Percentiles rank a stretch among this genome's conserved stretches.
Conservation (phyloP, 2,113 vertebrate genomes). For the Sclerurus mexicanus region DNA sequence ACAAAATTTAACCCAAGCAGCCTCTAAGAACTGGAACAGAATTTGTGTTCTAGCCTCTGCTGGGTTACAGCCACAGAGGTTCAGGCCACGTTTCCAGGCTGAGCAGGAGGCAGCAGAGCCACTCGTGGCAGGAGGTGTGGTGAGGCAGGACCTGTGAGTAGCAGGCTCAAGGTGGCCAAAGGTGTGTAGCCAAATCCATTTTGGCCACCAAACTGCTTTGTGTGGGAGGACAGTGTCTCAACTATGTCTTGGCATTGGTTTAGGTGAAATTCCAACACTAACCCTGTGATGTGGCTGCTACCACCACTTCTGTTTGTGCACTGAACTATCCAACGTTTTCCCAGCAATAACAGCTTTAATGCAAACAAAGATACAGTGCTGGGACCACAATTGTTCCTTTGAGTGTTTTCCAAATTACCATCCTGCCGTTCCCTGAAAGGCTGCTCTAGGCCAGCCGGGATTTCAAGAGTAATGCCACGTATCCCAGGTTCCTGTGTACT, state of each 20-base stretch:
- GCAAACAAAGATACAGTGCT: not conserved
- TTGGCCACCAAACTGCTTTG: not conserved
- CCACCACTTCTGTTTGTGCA: not conserved
- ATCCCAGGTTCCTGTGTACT: not conserved
- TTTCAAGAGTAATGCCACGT: rapidly evolving
- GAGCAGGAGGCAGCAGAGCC: rapidly evolving
- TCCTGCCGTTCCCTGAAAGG: not conserved
- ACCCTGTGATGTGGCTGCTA: not conserved
- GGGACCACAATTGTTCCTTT: not conserved
- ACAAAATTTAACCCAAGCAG: rapidly evolving
- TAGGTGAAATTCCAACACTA: not conserved
- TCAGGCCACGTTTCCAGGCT: not conserved
- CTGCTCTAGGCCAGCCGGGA: not conserved
- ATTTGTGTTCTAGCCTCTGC: not conserved
- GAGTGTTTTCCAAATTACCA: not conserved
- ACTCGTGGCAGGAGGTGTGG: not conserved
- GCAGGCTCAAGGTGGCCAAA: not conserved
- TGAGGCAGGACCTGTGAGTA: not conserved
- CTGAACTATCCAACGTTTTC: not conserved
- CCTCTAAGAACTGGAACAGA: not conserved
- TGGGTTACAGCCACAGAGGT: not conserved
- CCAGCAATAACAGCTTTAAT: not conserved
- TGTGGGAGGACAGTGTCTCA: not conserved
- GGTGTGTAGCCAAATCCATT: not conserved
- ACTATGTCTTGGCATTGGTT: rapidly evolving